Conservation (phyloP, 2,797 vertebrate genomes). For the Macrochelys suwanniensis region DNA sequence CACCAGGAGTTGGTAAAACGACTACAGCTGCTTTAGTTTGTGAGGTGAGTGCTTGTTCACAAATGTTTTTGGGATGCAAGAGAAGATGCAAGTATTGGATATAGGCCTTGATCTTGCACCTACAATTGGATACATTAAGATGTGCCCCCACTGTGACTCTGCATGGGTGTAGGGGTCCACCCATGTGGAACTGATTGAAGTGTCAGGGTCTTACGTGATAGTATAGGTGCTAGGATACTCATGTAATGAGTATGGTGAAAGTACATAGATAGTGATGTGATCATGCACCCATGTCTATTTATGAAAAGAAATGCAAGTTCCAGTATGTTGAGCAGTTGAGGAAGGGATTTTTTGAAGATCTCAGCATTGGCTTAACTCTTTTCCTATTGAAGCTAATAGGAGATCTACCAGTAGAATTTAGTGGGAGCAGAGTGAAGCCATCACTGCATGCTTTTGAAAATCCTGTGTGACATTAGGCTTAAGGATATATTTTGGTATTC, state of each 20-base stretch:
- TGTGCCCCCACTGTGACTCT: background rate
- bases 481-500: background rate
- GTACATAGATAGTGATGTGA: background rate
- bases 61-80: background rate
- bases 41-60: constrained; percentile 85
- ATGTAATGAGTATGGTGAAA: background rate
- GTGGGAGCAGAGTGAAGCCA: background rate
- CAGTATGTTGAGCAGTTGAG: background rate
- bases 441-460: background rate
- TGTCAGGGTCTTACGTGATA: background rate
- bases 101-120: background rate
- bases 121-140: background rate
- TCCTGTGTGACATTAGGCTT: background rate
- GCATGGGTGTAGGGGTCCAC: background rate
- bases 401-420: background rate
- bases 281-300: background rate
- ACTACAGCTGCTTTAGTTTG: constrained; percentile 95
- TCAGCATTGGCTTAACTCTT: background rate
- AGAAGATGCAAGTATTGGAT: accelerated
- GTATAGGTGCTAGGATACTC: accelerated
- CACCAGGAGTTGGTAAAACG: constrained; percentile 98
- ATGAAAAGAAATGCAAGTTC: background rate
- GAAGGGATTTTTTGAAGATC: background rate
- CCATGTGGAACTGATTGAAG: background rate
- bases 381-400: accelerated